Conservation (phyloP, 2,113 vertebrate genomes). For the Prunella himalayana region DNA sequence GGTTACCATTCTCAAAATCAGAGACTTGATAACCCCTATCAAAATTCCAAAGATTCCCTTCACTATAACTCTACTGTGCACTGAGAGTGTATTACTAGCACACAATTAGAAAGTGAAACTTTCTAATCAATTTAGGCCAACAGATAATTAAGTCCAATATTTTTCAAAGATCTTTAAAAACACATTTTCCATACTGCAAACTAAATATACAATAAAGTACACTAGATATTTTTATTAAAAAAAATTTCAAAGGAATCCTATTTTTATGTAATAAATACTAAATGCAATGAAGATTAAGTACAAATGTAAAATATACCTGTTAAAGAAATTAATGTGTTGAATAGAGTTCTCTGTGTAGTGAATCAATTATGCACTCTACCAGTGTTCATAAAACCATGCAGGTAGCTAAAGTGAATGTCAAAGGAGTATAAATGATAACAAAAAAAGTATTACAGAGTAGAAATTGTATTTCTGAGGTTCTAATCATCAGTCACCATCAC, state of each 20-base stretch:
- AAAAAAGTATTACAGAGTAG: not conserved
- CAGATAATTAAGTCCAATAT: not conserved
- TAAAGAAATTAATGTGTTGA: not conserved
- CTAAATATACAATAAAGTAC: not conserved
- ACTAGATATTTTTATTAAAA: not conserved
- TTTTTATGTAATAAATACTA: not conserved
- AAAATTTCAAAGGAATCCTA: not conserved
- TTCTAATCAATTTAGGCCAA: not conserved
- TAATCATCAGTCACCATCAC: not conserved
- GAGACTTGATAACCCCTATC: not conserved
- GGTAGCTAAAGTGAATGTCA: not conserved
- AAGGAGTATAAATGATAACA: not conserved
- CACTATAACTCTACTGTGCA: not conserved
- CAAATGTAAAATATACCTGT: not conserved
- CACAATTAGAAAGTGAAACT: not conserved
- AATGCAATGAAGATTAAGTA: not conserved
- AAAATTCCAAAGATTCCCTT: not conserved
- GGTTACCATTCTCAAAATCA: not conserved
- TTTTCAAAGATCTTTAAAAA: not conserved
- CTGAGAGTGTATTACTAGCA: not conserved
- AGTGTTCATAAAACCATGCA: not conserved
- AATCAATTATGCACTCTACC: not conserved
- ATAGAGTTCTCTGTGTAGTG: not conserved
- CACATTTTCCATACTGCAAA: not conserved
- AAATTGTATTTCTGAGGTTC: not conserved